A percentile compares a stretch with the other conserved stretches of the same genome.
Evolutionary conservation across 1,140 invertebrate genomes (phyloP).

Genomic region (Samia ricini): DNA sequence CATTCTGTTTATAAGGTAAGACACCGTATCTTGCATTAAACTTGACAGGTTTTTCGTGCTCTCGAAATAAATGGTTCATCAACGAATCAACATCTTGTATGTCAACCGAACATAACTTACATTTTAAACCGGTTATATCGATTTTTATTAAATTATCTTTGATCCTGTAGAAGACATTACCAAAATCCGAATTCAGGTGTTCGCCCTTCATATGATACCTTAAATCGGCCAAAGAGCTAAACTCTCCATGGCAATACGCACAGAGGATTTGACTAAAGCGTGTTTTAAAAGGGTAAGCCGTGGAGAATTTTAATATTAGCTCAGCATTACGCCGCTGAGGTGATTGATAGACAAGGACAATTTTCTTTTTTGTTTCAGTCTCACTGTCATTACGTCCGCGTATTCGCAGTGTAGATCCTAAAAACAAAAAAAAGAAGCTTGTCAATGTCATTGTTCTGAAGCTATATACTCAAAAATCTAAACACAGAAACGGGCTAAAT

Average conservation of each 20-base stretch:
- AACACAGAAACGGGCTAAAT: not conserved
- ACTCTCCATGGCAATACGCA: conserved; percentile 62
- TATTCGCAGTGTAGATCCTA: conserved; percentile 65
- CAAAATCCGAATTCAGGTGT: conserved; percentile 52
- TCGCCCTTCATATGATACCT: conserved; percentile 51
- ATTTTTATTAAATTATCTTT: conserved; percentile 67
- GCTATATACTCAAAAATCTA: conserved; percentile 24
- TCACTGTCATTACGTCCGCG: conserved; percentile 51
- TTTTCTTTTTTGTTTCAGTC: conserved; percentile 57
- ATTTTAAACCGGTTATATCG: conserved; percentile 52
- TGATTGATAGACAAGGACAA: conserved; percentile 61
- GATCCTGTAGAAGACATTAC: conserved; percentile 62
- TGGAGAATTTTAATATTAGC: conserved; percentile 61
- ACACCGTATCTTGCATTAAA: conserved; percentile 61
- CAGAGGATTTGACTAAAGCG: conserved; percentile 66
- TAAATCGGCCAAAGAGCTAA: conserved; percentile 42
- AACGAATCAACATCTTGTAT: conserved; percentile 52
- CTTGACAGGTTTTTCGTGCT: conserved; percentile 57
- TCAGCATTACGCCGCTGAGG: conserved; percentile 67
- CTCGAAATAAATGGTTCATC: conserved; percentile 54
- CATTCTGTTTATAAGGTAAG: conserved; percentile 56
- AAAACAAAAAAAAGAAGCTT: conserved; percentile 69
- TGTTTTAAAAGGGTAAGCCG: conserved; percentile 66
- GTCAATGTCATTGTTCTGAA: conserved; percentile 42
- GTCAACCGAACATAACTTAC: conserved; percentile 49